Conservation (phyloP, 2,888 invertebrate genomes). For the Ypsolopha scabrella region DNA sequence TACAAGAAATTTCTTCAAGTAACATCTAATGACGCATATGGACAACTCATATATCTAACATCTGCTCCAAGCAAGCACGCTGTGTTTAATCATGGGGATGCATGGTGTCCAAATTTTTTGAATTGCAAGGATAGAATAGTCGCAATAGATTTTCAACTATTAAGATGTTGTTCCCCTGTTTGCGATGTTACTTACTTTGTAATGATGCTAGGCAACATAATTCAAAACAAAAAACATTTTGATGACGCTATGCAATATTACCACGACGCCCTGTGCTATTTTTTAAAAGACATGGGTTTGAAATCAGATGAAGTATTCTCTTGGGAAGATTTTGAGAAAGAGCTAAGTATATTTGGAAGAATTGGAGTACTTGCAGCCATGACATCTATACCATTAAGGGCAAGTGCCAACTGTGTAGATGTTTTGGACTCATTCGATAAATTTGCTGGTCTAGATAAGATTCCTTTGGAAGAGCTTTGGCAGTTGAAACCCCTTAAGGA, state of each 20-base stretch:
- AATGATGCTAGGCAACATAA: conserved; percentile 18
- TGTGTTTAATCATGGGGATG: conserved; percentile 37
- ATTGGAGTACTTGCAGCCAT: conserved; percentile 27
- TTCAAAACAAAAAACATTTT: conserved; percentile 17
- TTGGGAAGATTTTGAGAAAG: conserved; percentile 21
- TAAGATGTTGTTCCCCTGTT: conserved; percentile 29
- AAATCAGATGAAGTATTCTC: conserved; percentile 22
- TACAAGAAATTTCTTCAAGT: conserved; percentile 27
- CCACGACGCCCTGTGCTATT: conserved; percentile 24
- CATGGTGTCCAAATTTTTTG: conserved; percentile 38
- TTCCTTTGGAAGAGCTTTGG: conserved; percentile 35
- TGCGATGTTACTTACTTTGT: conserved; percentile 29
- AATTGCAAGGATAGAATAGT: conserved; percentile 22
- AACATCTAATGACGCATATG: conserved; percentile 24
- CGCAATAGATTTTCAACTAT: conserved; percentile 35
- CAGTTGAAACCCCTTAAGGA: conserved; percentile 23
- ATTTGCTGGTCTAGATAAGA: conserved; percentile 19
- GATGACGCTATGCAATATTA: conserved; percentile 25
- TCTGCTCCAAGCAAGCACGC: conserved; percentile 18
- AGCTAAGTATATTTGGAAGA: conserved; percentile 30
- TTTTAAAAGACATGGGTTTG: conserved; percentile 30
- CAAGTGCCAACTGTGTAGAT: conserved; percentile 24
- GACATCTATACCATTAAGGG: conserved; percentile 27
- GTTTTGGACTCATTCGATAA: conserved; percentile 18
- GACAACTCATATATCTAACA: conserved; percentile 20